Base-by-base conservation (phyloP, 2,113 vertebrate genomes). In the Anoplopoma fimbria region DNA sequence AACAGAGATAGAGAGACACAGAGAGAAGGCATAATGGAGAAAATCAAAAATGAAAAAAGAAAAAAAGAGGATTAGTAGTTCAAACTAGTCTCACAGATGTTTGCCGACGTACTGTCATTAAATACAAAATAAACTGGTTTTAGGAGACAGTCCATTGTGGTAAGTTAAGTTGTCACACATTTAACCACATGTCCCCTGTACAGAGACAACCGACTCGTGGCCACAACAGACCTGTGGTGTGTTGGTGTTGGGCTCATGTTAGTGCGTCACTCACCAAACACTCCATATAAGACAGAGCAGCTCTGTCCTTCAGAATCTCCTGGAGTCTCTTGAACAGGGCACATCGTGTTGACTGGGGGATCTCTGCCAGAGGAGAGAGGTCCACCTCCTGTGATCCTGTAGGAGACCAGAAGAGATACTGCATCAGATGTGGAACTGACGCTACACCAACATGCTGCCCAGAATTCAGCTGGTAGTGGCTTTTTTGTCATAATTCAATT, bases 291-390 rank as follows among this genome's bases (percentile, higher is more conserved):
- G 81, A 45, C 25, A 98, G 84, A 31, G 90, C 73, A 25, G 92
- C 77, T 65, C 93, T 93, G 31, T 90, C 91, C 17, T 75, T 87
- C 76, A 99, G 69, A 72, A 94, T 73, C 7, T 92, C 84, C 79
- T 87, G 91, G 6, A 97, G 79, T 2, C 69, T 42, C 23, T 87
- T 53, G 34, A 94, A 88, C n/a, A 99, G 69, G 31, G 86, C 85
- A 14, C 25, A 83, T 61, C 81, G 93, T 33, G 93, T 91, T 8
- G 77, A 79, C 27, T 76, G 75, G 0, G 94, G 61, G 0, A 92
- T 92, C 64, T 91, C 91, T 45, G 73, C 76, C 45, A 98, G 95
- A 42, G 93, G 89, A 67, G 86, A 90, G 85, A 99, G 95, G 19
- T 86, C 90, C 62, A 76, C 49, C 53, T 67, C 36, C 51, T 76